Conservation (phyloP, 64 coral and sea anemone species). For the Stichodactyla helianthus region DNA sequence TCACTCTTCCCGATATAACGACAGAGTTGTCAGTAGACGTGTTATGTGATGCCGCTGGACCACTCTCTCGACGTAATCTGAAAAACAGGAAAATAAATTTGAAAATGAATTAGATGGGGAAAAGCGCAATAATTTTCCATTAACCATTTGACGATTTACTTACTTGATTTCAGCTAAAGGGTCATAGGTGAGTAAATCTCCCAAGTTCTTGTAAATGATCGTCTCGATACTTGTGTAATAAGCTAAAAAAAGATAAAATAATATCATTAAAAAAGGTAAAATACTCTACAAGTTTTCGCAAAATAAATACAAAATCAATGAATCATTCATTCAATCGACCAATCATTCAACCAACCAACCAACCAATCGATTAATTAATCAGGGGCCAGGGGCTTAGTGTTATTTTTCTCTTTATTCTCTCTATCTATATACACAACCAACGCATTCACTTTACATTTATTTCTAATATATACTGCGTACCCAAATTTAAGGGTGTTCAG, state of each 20-base stretch:
- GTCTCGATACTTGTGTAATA: slow-evolving; percentile 59
- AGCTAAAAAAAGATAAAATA: slow-evolving; percentile 23
- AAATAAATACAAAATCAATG: neutral
- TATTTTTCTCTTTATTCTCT: too few species aligned
- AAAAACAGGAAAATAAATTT: neutral
- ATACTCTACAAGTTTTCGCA: neutral
- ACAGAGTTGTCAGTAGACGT: slow-evolving; percentile 55
- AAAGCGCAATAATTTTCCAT: neutral
- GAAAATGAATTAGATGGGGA: neutral
- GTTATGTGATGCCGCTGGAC: slow-evolving; percentile 31
- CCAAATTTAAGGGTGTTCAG: too few species aligned
- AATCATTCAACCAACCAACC: too few species aligned
- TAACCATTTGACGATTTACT: neutral
- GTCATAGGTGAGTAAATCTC: slow-evolving; percentile 50
- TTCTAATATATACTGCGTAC: too few species aligned
- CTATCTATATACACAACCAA: too few species aligned
- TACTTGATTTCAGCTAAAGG: slow-evolving; percentile 63
- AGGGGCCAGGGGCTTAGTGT: too few species aligned
- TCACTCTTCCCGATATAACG: slow-evolving; percentile 65
- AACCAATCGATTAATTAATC: too few species aligned
- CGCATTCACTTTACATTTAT: too few species aligned
- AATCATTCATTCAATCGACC: too few species aligned
- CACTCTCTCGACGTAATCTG: slow-evolving; percentile 48
- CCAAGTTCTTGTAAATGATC: slow-evolving; percentile 74
- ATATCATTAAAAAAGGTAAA: neutral